Base-by-base conservation (phyloP, 1,140 invertebrate species). In the Drosophila fuyamai region DNA sequence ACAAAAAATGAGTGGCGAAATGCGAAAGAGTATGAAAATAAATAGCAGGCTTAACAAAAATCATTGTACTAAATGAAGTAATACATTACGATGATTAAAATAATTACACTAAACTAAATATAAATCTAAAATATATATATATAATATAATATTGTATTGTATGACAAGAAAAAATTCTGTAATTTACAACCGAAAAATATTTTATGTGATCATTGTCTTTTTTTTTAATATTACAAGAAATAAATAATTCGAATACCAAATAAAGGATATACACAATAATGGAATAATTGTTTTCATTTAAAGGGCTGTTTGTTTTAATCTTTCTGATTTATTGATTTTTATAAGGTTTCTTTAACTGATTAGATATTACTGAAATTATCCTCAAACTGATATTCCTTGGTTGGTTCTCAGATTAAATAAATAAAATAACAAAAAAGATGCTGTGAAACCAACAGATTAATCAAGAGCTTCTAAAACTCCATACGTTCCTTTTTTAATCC, bases 121-220 rank as follows among this genome's bases (percentile, higher is more conserved):
- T 63, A 76, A 79, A 77, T 41, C 27, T 57, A 70, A 61, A 62
- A 60, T 59, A 65, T 38, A 63, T 58, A 58, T 60, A 73, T 58
- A 76, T 88, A 79, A 83, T 77, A 81, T 71, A 80, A 74, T 79
- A 78, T 74, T 77, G 76, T 77, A 88, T 83, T 85, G 81, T 85
- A 81, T 81, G 80, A 85, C 81, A 84, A 81, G 48, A 81, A 88
- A 65, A 60, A 57, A 83, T 88, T 89, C 81, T 89, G 83, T 88
- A 88, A 89, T 89, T 89, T 89, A 89, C 73, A 72, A 65, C 10
- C 66, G 65, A 71, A 84, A 89, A 84, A 89, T 89, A 89, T 88
- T 88, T 88, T 88, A 88, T 88, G 84, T 88, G 84, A 88, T 88
- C 84, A 88, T 88, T 88, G 84, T 88, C 76, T 81, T 86, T 86